Percentiles rank a stretch among this genome's conserved stretches.
Evolutionary conservation across 2,797 vertebrate species (phyloP).

Genomic region (Sarcoramphus papa): DNA sequence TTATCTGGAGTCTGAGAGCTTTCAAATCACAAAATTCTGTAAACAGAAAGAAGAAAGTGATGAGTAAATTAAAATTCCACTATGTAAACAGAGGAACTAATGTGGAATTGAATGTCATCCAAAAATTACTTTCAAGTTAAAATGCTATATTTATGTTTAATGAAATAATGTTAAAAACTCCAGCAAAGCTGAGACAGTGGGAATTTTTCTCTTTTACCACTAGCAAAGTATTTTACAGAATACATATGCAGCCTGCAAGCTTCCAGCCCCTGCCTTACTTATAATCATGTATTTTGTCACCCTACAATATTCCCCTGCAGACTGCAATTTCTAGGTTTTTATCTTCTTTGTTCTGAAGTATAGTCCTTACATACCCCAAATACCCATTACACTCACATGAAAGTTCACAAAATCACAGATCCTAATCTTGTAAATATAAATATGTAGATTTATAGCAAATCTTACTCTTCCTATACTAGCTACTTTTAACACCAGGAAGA

Average conservation of each 20-base stretch:
- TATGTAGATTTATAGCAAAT: neutral
- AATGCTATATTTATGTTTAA: neutral
- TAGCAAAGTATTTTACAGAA: neutral
- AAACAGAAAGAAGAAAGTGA: constrained; percentile 4
- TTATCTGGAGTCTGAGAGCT: constrained; percentile 1
- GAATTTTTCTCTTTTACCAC: neutral
- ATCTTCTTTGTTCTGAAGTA: neutral
- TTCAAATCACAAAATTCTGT: neutral
- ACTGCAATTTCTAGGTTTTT: neutral
- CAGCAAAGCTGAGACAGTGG: neutral
- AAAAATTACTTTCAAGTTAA: neutral
- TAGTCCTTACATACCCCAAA: neutral
- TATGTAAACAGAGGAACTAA: neutral
- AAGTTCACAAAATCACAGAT: neutral
- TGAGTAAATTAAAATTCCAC: neutral
- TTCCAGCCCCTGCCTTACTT: neutral
- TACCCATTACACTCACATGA: neutral
- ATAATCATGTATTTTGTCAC: neutral
- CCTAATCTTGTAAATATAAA: neutral
- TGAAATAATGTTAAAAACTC: neutral
- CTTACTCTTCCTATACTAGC: neutral
- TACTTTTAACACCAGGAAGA: neutral
- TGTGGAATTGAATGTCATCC: neutral
- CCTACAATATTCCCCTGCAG: neutral
- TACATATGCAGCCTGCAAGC: neutral